Conservation (phyloP, 2,888 invertebrate genomes). For the Trilocha varians region DNA sequence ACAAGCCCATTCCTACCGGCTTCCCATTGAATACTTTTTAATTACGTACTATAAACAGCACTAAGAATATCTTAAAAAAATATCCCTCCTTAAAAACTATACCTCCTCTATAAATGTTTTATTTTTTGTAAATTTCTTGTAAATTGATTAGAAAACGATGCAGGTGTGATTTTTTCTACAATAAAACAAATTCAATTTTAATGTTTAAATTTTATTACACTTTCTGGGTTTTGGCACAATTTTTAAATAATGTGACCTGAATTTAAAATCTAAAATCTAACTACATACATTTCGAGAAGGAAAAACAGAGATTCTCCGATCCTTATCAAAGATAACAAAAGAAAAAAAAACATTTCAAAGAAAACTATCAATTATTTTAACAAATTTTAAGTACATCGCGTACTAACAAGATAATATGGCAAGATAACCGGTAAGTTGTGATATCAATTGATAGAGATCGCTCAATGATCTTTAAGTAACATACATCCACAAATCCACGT, state of each 20-base stretch:
- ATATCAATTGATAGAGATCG: slow-evolving; percentile 11
- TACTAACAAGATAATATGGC: slow-evolving; percentile 15
- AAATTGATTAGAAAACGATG: no score
- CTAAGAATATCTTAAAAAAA: no score
- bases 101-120: no score
- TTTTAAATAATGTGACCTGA: slow-evolving; percentile 70
- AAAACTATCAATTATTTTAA: not conserved
- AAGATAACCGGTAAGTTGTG: slow-evolving; percentile 13
- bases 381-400: not conserved
- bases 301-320: slow-evolving; percentile 20
- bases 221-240: slow-evolving; percentile 72
- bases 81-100: no score
- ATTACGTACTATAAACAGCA: no score
- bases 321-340: not conserved
- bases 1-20: no score
- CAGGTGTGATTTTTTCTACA: no score
- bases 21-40: no score
- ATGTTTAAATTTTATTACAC: slow-evolving; percentile 67
- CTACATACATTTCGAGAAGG: slow-evolving; percentile 35
- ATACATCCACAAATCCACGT: slow-evolving; percentile 60
- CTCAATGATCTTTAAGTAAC: slow-evolving; percentile 7
- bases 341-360: not conserved
- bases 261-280: slow-evolving; percentile 61
- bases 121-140: no score
- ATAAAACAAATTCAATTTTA: slow-evolving; percentile 44